Base-by-base conservation (phyloP, 2,888 invertebrate genomes). In the Cataglyphis cursor region DNA sequence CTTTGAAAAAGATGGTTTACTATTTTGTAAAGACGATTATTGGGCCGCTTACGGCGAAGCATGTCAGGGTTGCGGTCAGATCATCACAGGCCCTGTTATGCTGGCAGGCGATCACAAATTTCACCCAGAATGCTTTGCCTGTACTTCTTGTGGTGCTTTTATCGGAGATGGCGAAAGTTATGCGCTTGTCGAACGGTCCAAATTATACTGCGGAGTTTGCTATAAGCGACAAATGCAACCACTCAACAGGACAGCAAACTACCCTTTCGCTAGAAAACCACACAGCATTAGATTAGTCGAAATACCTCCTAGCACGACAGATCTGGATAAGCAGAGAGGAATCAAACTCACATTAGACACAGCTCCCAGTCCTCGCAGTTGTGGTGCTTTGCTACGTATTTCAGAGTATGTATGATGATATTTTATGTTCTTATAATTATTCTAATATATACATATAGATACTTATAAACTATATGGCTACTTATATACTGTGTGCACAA, bases 41-140 rank as follows among this genome's bases (percentile, higher is more conserved):
- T 98, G 98, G 97, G 96, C 97, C 10, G 97, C 97, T 81, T 99
- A 97, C 94, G 98, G 98, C 0, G 98, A 98, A 95, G 97, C 97
- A 78, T 99, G 99, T 93, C 98, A 98, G 93, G 97, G 98, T 92
- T 99, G 99, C 95, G 96, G 97, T 83, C 97, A 98, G 96, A 97
- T 98, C 87, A 97, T 97, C 91, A 97, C 98, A 0, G 99, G 99
- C 0, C 98, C 99, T 38, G 98, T 98, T 88, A 99, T 99, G 99
- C 97, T 98, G 86, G 99, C 99, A 31, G 99, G 99, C 44, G 98
- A 98, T 93, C 98, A 98, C 95, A 98, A 98, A 95, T 99, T 98
- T 95, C 99, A 99, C 95, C 98, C 99, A 64, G 99, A 99, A 96
- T 99, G 99, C 95, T 99, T 99, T 95, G 97, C 97, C 92, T 99